A percentile compares a stretch with the other conserved stretches of the same genome.
These are phyloP conservation scores for Mayetiola destructor DNA, from an alignment of 2,888 invertebrate species.

Conservation along the genomic window DNA sequence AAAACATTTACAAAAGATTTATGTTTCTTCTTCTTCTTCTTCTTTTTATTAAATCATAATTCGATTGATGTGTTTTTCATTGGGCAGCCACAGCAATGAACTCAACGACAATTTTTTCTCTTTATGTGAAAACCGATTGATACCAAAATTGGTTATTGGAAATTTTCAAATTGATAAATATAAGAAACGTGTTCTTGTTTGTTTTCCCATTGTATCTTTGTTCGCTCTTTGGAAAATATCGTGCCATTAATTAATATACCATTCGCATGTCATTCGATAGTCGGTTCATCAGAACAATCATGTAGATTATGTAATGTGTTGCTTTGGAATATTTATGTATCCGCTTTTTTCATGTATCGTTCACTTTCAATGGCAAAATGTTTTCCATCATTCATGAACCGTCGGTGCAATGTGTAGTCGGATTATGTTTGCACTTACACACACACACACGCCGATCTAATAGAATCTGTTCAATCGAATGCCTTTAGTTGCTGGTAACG, in stretches of 20 bases:
- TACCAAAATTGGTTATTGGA: slow-evolving; percentile 11
- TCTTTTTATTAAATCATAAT: no score
- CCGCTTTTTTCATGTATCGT: background rate
- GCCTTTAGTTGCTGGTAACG: no score
- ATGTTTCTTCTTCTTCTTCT: no score
- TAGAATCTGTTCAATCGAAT: no score
- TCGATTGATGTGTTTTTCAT: no score
- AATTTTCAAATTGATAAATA: slow-evolving; percentile 4
- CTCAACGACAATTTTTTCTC: no score
- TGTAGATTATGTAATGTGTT: background rate
- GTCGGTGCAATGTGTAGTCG: no score
- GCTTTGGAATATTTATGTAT: background rate
- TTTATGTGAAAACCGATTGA: background rate
- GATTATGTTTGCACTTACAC: no score
- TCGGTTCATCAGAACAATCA: background rate
- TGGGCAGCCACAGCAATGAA: no score
- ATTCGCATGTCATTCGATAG: background rate
- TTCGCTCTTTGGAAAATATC: background rate
- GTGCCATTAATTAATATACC: background rate
- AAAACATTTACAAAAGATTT: no score
- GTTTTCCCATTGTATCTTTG: background rate
- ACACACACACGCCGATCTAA: no score
- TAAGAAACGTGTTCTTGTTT: background rate
- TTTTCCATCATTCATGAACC: slow-evolving; percentile 9
- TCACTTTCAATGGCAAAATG: slow-evolving; percentile 6